Evolutionary conservation across 2,888 invertebrate genomes (phyloP).

Genomic region (Drosophila nr. perissopoda): DNA sequence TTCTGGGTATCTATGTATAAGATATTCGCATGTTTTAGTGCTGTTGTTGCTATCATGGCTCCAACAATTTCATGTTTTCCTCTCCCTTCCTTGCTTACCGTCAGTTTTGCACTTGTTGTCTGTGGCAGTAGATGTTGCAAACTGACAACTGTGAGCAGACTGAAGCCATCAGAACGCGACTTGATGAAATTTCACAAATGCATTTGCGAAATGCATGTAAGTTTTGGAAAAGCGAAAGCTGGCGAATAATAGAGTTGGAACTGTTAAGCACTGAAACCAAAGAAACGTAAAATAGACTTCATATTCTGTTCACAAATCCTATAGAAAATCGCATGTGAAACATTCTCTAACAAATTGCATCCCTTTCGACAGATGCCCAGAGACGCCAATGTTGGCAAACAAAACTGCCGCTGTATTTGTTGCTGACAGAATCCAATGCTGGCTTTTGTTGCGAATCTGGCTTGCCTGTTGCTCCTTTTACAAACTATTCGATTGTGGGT

Average conservation of each 20-base stretch:
- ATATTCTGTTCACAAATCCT: neutral
- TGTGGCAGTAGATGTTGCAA: constrained; percentile 21
- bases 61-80: constrained; percentile 23
- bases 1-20: constrained; percentile 11
- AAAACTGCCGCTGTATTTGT: neutral
- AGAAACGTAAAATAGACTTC: neutral
- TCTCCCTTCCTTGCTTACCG: constrained; percentile 2
- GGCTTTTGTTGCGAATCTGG: neutral
- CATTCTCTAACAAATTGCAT: neutral
- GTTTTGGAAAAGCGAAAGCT: constrained; percentile 1
- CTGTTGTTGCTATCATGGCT: constrained; percentile 17
- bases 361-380: neutral
- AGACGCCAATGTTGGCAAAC: neutral
- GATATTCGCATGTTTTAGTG: constrained; percentile 19
- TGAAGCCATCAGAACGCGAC: neutral
- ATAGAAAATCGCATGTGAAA: neutral
- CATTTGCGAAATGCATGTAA: constrained; percentile 11
- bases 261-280: neutral
- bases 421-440: neutral
- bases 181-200: constrained; percentile 37
- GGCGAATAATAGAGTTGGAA: constrained; percentile 10
- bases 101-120: constrained; percentile 2
- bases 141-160: neutral
- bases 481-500: neutral
- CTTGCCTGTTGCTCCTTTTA: neutral